Evolutionary conservation across 2,888 invertebrate species (phyloP).

Genomic region (Lapara coniferarum): DNA sequence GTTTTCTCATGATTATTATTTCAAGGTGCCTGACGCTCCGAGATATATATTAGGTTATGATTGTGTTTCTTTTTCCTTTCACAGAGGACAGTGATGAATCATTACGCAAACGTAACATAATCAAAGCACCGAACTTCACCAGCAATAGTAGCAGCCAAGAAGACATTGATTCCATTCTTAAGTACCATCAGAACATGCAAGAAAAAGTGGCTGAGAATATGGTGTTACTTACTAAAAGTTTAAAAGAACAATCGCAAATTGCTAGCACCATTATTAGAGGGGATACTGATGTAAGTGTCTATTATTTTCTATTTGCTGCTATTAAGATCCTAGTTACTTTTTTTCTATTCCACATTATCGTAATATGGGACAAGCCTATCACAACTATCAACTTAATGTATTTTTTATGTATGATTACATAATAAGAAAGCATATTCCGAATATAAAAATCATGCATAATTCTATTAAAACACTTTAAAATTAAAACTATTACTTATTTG

Average conservation of each 20-base stretch:
- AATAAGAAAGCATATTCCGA: no score
- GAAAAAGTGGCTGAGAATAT: constrained; percentile 97
- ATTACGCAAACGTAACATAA: constrained; percentile 81
- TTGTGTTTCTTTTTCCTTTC: background rate
- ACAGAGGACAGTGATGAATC: constrained; percentile 71
- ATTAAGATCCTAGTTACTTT: no score
- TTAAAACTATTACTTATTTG: no score
- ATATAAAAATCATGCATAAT: no score
- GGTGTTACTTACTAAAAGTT: constrained; percentile 92
- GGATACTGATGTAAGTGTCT: constrained; percentile 89
- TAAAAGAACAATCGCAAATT: constrained; percentile 95
- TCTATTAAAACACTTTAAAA: no score
- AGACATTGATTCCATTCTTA: constrained; percentile 91
- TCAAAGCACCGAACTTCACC: constrained; percentile 77
- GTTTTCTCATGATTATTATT: no score
- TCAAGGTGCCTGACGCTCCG: no score
- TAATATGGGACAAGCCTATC: no score
- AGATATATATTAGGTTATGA: no score
- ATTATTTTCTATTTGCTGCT: background rate
- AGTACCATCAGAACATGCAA: constrained; percentile 94
- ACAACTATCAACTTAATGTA: no score
- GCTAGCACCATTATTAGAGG: constrained; percentile 95
- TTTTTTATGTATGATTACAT: no score
- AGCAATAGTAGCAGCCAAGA: constrained; percentile 81
- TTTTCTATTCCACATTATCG: no score